Evolutionary conservation across 2,888 invertebrate species (phyloP), one percentile per base, ranked within the genome.

Genomic region (Augiades crinisus): DNA sequence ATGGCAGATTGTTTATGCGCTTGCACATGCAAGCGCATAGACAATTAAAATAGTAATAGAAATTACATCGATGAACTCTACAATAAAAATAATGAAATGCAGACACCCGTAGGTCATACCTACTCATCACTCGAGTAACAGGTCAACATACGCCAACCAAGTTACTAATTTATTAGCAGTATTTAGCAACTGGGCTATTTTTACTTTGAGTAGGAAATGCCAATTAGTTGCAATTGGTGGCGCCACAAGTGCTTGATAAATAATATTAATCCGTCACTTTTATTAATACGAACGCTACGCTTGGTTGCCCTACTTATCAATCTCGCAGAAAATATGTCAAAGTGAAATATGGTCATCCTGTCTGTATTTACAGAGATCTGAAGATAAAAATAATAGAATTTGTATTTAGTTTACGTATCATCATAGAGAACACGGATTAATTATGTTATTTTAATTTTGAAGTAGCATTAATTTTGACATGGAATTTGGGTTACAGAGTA

Each of bases 181-280:
- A 60, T 61, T 62, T 59, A 61, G 57, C 49, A 49, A 58, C 43
- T 51, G 59, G 40, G 52, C 59, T 64, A 65, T 64, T 64, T 66
- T 63, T 60, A 59, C 55, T 43, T 41, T 40, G 50, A 54, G 59
- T 59, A 63, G 65, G 64, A 64, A 63, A 61, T 50, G 60, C 57
- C 65, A 66, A 66, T 67, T 67, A 64, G 60, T 46, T 56, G 58
- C 59, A 62, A 65, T 64, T 62, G 61, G 59, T 59, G 61, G 60
- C 57, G 59, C 34, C 17, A 27, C 12, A 13, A 43, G 36, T 43
- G 50, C 50, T 43, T 50, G 19, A 43, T 36, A 50, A 50, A 50
- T 50, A 36, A 10, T 31, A 38, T 47, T 31, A 47, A 14, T 47
- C 27, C 31, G 38, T 38, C 45, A 38, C 38, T 47, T 38, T 50